phyloP scores from a whole-genome alignment of 2,888 invertebrate species.

The Tiphia femorata region DNA sequence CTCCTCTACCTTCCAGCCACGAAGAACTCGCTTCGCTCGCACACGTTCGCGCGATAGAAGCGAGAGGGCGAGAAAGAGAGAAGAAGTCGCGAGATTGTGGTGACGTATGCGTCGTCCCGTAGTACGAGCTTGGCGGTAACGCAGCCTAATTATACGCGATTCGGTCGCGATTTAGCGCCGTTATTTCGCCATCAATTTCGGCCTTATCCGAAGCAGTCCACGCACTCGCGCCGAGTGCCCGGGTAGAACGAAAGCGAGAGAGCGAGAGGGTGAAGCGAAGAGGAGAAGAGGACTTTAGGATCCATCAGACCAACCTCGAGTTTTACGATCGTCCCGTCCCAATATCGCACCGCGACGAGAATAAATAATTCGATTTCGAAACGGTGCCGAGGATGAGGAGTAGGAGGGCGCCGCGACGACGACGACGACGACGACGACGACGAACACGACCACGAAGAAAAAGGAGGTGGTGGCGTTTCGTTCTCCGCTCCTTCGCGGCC shows the following conservation, averaged over 20 bases:
- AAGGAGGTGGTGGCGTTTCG: no score
- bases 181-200: constrained; percentile 51
- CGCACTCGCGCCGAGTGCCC: constrained; percentile 15
- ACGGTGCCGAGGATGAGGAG: no score
- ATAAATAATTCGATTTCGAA: constrained; percentile 53
- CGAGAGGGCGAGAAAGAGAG: not conserved
- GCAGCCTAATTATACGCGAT: constrained; percentile 53
- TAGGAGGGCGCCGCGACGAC: no score
- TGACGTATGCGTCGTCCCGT: not conserved
- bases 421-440: no score
- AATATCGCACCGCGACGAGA: constrained; percentile 43
- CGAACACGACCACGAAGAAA: no score
- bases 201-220: constrained; percentile 46
- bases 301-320: constrained; percentile 42
- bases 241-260: no score
- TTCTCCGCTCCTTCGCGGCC: no score
- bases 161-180: constrained; percentile 51
- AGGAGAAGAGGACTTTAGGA: constrained; percentile 35
- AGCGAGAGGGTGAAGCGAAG: no score
- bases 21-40: no score
- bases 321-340: constrained; percentile 46
- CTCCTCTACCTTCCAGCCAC: no score
- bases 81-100: not conserved
- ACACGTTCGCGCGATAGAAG: not conserved
- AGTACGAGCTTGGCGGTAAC: constrained; percentile 14